phyloP scores from a whole-genome alignment of 1,140 invertebrate genomes.

The Drosophila burlai region DNA sequence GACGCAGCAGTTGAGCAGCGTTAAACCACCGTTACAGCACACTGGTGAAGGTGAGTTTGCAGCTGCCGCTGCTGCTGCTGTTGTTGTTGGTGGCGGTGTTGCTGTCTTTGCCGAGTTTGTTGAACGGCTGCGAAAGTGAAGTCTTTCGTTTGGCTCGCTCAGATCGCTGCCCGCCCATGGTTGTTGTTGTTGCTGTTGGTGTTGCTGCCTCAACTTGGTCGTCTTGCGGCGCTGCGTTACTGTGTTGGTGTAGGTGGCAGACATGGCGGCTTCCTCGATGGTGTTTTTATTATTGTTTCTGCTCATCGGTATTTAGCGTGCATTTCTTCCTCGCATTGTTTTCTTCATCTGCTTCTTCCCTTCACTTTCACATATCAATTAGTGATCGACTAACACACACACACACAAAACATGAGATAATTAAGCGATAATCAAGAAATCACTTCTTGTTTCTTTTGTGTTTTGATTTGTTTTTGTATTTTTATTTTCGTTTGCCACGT shows the following conservation, averaged over 20 bases:
- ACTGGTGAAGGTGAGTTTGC: constrained; percentile 67
- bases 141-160: constrained; percentile 78
- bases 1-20: constrained; percentile 76
- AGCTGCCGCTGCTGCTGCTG: constrained; percentile 13
- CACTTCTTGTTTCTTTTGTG: constrained; percentile 18
- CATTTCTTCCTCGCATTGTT: constrained; percentile 34
- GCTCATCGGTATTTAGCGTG: constrained; percentile 19
- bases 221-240: constrained; percentile 76
- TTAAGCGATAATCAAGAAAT: constrained; percentile 21
- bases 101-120: constrained; percentile 51
- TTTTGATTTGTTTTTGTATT: constrained; percentile 14
- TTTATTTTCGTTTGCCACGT: constrained; percentile 56
- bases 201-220: constrained; percentile 61
- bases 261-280: constrained; percentile 50
- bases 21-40: constrained; percentile 76
- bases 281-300: constrained; percentile 34
- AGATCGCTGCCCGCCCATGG: constrained; percentile 52
- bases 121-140: constrained; percentile 80
- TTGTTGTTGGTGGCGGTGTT: constrained; percentile 20
- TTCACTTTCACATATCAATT: constrained; percentile 63
- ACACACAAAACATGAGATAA: constrained; percentile 19
- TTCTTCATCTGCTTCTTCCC: background rate
- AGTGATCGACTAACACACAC: constrained; percentile 4
- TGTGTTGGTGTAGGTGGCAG: constrained; percentile 55
- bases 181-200: constrained; percentile 43